Evolutionary conservation across 2,888 invertebrate genomes (phyloP), one percentile per base, ranked within the genome.

Genomic region (Hermodice carunculata): DNA sequence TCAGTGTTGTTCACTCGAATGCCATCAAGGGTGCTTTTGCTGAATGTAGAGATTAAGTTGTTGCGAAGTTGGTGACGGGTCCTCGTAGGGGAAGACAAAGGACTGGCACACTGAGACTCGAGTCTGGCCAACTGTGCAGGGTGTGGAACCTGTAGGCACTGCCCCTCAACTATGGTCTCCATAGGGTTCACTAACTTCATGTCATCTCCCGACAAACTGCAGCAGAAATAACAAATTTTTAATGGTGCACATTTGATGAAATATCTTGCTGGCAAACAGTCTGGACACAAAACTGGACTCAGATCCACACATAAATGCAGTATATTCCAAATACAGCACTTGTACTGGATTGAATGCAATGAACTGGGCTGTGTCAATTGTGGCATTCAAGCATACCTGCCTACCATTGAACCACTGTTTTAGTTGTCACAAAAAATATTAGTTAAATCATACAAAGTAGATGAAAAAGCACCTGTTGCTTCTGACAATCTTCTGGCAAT

Each of bases 101-200:
- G 59, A 28, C 56, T 56, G 22, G 42, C 34, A 22, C 44, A 26
- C 54, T 44, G 44, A 2, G 56, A 64, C 1, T 37, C 44, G 2
- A 46, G 19, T 40, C 44, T 49, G 17, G 56, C 29, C 17, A 29
- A 32, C 32, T 14, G 32, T 8, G 31, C 29, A 22, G 34, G 34
- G 42, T n/a, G 17, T 42, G 26, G 22, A 34, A 44, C n/a, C 46
- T 32, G 49, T 2, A 60, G 40, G 11, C 46, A 60, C 1, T 44
- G 63, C 17, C 66, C 74, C 40, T 74, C 74, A 29, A 60, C 60
- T 19, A 74, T 74, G 14, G 74, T 73, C 46, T 70, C 72, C 66
- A 74, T 67, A 3, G 69, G 70, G 44, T 61, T 74, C 19, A 74
- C 66, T 19, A 71, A 51, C 46, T 71, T 71, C 73, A 74, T 73